Conservation (phyloP, 2,888 invertebrate genomes). For the Caenorhabditis auriculariae region DNA sequence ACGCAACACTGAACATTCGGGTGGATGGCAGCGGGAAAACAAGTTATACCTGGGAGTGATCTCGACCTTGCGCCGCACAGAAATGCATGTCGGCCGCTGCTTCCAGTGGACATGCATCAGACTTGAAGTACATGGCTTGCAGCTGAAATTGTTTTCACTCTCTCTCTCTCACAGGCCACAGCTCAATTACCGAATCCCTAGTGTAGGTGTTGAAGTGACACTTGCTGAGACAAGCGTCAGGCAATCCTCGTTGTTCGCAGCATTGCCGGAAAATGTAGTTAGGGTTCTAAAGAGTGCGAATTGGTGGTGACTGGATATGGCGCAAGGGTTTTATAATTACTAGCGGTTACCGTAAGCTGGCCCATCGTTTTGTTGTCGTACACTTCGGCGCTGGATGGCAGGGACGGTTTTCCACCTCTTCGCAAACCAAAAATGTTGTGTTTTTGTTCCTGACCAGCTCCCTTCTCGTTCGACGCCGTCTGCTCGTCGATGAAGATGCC, state of each 20-base stretch:
- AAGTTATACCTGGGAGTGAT: constrained; percentile 26
- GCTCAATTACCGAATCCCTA: constrained; percentile 47
- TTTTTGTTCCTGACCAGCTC: constrained; percentile 3
- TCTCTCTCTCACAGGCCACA: background rate
- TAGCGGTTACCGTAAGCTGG: constrained; percentile 44
- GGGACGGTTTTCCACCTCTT: constrained; percentile 11
- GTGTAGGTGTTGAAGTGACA: constrained; percentile 60
- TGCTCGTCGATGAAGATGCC: constrained; percentile 41
- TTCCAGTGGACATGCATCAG: constrained; percentile 58
- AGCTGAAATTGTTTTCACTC: constrained; percentile 41
- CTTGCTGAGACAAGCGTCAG: constrained; percentile 58
- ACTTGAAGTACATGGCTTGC: constrained; percentile 62
- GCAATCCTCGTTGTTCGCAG: constrained; percentile 59
- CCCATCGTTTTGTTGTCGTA: constrained; percentile 36
- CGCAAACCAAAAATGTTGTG: constrained; percentile 38
- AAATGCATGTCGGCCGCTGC: constrained; percentile 60
- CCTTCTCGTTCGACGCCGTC: background rate
- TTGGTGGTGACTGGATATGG: background rate
- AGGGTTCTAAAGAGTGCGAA: constrained; percentile 51
- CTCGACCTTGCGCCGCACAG: constrained; percentile 54
- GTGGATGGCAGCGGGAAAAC: background rate
- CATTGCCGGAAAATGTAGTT: constrained; percentile 61
- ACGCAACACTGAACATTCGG: constrained; percentile 50
- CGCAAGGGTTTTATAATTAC: background rate
- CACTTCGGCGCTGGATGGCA: background rate